Evolutionary conservation across 2,113 vertebrate species (phyloP), one percentile per base, ranked within the genome.

Genomic region (Prochilodus magdalenae): DNA sequence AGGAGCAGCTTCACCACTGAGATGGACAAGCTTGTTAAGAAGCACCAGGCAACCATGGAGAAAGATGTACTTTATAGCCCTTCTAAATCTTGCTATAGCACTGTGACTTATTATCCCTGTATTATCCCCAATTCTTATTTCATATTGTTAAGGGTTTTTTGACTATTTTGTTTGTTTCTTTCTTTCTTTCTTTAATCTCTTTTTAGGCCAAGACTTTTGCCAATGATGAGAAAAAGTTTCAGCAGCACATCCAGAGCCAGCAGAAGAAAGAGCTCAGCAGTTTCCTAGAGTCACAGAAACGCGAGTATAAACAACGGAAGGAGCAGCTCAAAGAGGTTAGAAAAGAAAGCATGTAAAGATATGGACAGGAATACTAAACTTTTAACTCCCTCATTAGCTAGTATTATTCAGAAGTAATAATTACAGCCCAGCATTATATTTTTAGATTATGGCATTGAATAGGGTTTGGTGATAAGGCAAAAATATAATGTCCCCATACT

Each of bases 1-100:
- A 96, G 97, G 85, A 99, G 97, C 85, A 97, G 94, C 90, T 99
- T 98, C 79, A 95, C 96, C 78, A 96, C 97, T 76, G 98, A 99
- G 92, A 97, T 99, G 97, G 98, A 99, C 86, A 99, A 99, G 90
- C 95, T 99, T 75, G 91, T 98, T 86, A 99, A 99, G 91, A 99
- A 99, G 90, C 97, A 99, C 87, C 96, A 96, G 89, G 95, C 93
- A 29, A 93, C 97, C 83, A 96, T 99, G 96, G 98, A 99, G 87
- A 99, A 99, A 95, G 98, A 99, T 94, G 98, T 99, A 93, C 13
- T 55, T 57, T 15, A 80, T 20, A 57, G 20, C 30, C 40, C 29
- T 22, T 26, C 85, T 60, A 72, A 84, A 73, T 59, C 24, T 10
- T 30, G 14, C 15, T 27, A 66, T 53, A 60, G 33, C 33, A 36